These are phyloP conservation scores for Brenthis ino DNA, from an alignment of 2,888 invertebrate genomes.

Conservation along the genomic window DNA sequence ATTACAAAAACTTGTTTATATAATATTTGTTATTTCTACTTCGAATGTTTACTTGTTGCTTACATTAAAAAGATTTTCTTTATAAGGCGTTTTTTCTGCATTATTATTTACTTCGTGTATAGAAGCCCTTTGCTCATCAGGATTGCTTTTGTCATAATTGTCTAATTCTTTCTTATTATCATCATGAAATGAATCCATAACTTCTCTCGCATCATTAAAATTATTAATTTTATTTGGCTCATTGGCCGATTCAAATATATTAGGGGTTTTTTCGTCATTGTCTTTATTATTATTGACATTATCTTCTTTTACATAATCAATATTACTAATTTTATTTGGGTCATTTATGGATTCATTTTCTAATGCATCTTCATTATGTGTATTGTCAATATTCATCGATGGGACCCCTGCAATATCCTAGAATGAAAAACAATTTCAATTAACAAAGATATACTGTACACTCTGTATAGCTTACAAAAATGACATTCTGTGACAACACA, in stretches of 20 bases:
- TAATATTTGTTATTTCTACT: not conserved
- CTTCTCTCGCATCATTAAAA: not conserved
- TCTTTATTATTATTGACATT: not conserved
- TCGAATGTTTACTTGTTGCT: not conserved
- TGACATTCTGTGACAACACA: not conserved
- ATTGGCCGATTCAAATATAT: not conserved
- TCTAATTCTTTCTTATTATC: not conserved
- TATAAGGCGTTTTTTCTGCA: not conserved
- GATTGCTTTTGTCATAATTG: not conserved
- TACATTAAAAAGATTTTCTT: not conserved
- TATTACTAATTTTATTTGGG: not conserved
- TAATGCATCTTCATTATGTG: not conserved
- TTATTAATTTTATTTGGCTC: not conserved
- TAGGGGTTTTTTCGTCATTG: not conserved
- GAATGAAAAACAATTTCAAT: not conserved
- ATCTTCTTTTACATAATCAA: not conserved
- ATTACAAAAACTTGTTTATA: too few relatives aligned
- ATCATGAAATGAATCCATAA: not conserved
- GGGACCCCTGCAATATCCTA: slow-evolving; percentile 15
- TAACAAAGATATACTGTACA: too few relatives aligned
- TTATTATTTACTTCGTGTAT: not conserved
- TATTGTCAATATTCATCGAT: not conserved
- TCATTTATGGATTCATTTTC: not conserved
- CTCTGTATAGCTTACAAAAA: too few relatives aligned
- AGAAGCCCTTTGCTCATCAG: not conserved